A percentile compares a stretch with the other conserved stretches of the same genome.
Evolutionary conservation across 2,113 vertebrate species (phyloP).

Genomic region (Maccullochella peelii): DNA sequence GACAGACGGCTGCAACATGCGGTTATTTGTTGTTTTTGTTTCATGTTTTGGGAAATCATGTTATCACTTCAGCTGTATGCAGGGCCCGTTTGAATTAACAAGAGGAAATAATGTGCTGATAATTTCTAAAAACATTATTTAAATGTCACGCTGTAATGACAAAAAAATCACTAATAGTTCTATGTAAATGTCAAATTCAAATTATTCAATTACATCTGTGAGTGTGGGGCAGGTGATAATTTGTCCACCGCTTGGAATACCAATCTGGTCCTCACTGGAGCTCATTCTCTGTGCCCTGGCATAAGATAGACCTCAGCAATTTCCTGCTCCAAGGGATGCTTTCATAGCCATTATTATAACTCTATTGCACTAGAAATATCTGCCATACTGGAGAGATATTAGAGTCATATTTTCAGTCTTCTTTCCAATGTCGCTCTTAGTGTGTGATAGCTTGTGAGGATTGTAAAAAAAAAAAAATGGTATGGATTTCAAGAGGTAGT

Average conservation of each 20-base stretch:
- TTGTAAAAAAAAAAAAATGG: conserved; percentile 23
- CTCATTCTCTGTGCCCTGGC: conserved; percentile 56
- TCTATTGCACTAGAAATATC: conserved; percentile 72
- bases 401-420: conserved; percentile 71
- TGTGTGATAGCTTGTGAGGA: conserved; percentile 63
- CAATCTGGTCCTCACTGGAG: conserved; percentile 71
- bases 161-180: conserved; percentile 78
- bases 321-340: conserved; percentile 74
- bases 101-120: conserved; percentile 79
- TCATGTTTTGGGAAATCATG: conserved; percentile 63
- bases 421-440: conserved; percentile 57
- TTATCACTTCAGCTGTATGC: conserved; percentile 65
- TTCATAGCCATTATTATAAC: conserved; percentile 75
- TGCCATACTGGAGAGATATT: conserved; percentile 71
- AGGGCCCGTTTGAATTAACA: conserved; percentile 73
- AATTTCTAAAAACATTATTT: conserved; percentile 83
- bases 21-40: conserved; percentile 65
- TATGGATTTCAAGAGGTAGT: conserved; percentile 57
- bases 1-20: conserved; percentile 57
- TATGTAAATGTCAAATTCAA: conserved; percentile 86
- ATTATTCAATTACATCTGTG: conserved; percentile 83
- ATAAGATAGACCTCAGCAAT: conserved; percentile 71
- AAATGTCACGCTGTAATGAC: conserved; percentile 85
- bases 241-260: conserved; percentile 74
- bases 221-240: conserved; percentile 78